These are phyloP conservation scores for Silurus meridionalis DNA, from an alignment of 2,113 vertebrate species.

Conservation along the genomic window DNA sequence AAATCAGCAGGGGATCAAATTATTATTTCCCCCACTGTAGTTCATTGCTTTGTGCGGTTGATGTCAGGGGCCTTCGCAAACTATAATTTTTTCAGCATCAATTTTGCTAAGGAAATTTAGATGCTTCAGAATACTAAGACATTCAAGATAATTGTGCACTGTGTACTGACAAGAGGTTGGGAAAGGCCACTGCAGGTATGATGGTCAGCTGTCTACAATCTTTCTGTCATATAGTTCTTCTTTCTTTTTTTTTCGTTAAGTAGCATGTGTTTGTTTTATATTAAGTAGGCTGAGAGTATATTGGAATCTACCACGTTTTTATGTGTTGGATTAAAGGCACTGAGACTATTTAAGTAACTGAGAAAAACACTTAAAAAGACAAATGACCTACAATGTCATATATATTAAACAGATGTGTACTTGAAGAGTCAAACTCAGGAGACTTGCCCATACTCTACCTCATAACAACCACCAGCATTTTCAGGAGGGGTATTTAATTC, in stretches of 20 bases:
- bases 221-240: neutral
- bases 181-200: no score
- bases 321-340: neutral
- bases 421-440: neutral
- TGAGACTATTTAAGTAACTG: neutral
- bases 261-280: neutral
- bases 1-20: no score
- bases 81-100: no score
- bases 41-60: neutral
- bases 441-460: neutral
- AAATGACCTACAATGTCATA: constrained; percentile 3
- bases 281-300: neutral
- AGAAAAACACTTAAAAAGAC: neutral
- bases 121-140: neutral
- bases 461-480: constrained; percentile 40
- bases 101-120: neutral
- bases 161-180: no score
- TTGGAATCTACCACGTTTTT: neutral
- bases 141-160: no score
- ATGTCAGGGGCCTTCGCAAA: no score
- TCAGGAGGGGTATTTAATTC: constrained; percentile 42
- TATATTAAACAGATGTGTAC: neutral
- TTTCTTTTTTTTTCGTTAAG: neutral
- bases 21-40: no score
- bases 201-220: neutral